A percentile compares a stretch with the other conserved stretches of the same genome.
phyloP scores from a whole-genome alignment of 2,797 vertebrate species.

The Craterocephalus amniculus region DNA sequence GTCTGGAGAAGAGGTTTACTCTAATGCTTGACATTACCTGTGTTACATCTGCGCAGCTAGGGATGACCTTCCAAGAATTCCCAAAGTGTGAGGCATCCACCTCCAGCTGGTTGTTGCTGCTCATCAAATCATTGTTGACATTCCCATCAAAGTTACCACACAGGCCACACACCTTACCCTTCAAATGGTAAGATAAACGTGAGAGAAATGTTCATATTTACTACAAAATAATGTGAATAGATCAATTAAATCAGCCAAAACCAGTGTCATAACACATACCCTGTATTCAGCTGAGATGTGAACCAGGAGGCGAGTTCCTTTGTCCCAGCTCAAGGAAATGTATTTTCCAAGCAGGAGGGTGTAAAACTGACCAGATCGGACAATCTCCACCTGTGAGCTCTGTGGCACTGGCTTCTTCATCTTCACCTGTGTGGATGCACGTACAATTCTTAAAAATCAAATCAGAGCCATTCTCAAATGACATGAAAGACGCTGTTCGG shows the following conservation, averaged over 20 bases:
- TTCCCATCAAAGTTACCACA: constrained; percentile 97
- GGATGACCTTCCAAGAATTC: constrained; percentile 95
- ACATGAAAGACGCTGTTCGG: not conserved
- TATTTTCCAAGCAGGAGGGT: constrained; percentile 87
- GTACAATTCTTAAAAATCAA: not conserved
- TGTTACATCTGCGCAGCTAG: constrained; percentile 89
- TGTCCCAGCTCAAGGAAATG: constrained; percentile 92
- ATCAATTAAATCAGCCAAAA: not conserved
- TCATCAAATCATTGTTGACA: constrained; percentile 94
- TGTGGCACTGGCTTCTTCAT: constrained; percentile 86
- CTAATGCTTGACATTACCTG: constrained; percentile 77
- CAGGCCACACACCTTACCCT: constrained; percentile 93
- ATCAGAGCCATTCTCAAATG: not conserved
- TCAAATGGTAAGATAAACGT: constrained; percentile 7
- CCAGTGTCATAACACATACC: constrained; percentile 45
- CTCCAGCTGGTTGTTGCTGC: constrained; percentile 94
- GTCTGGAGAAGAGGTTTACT: no score
- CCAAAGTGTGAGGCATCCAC: constrained; percentile 91
- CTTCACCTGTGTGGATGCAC: constrained; percentile 80
- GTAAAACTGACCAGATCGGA: constrained; percentile 90
- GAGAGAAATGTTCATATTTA: not conserved
- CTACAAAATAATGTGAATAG: not conserved
- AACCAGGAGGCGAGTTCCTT: constrained; percentile 85
- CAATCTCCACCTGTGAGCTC: constrained; percentile 86
- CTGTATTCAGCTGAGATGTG: constrained; percentile 87